These are phyloP conservation scores for Myathropa florea DNA, from an alignment of 2,888 invertebrate genomes.

Conservation along the genomic window DNA sequence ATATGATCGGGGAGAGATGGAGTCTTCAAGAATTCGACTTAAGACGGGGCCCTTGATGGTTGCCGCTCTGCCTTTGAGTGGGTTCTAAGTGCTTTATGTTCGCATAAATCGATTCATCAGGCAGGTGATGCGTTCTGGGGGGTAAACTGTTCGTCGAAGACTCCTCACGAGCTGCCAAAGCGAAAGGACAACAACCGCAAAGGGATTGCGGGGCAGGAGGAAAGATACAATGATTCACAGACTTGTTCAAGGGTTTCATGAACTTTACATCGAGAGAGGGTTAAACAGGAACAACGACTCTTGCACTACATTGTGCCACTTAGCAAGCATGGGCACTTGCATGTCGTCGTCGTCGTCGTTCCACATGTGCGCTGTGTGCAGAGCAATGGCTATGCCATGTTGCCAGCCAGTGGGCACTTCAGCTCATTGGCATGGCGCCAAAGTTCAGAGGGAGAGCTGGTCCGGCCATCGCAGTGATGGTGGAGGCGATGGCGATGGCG, in stretches of 20 bases:
- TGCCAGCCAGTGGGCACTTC: slow-evolving; percentile 24
- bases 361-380: slow-evolving; percentile 27
- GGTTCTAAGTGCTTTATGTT: neutral
- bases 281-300: slow-evolving; percentile 23
- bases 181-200: slow-evolving; percentile 18
- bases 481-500: neutral
- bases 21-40: neutral
- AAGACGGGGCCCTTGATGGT: neutral
- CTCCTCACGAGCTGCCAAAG: neutral
- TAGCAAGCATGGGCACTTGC: slow-evolving; percentile 37
- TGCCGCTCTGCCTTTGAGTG: neutral
- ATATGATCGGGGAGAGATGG: neutral
- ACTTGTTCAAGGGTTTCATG: slow-evolving; percentile 41
- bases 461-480: slow-evolving; percentile 8
- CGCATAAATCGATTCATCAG: neutral
- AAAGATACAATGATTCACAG: neutral
- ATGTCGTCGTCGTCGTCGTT: slow-evolving; percentile 24
- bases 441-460: slow-evolving; percentile 50
- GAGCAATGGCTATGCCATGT: neutral
- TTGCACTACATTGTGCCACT: slow-evolving; percentile 42
- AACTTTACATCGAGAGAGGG: slow-evolving; percentile 26
- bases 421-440: slow-evolving; percentile 65
- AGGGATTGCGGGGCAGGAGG: no score
- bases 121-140: neutral
- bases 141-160: neutral